Conservation (phyloP, 1,140 invertebrate genomes). For the Mamestra configurata region DNA sequence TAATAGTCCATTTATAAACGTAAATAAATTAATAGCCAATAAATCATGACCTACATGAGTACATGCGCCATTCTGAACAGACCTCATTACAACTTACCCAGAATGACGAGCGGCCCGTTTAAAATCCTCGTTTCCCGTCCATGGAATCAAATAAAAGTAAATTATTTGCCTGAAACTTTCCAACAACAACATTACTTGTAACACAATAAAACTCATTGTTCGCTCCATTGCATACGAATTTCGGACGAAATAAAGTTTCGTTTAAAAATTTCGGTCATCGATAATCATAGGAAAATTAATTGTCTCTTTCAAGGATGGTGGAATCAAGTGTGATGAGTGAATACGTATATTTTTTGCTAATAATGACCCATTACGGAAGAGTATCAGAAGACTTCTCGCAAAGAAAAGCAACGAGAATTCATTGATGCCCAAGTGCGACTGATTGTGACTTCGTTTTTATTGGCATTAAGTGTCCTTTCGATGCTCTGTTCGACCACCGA, state of each 20-base stretch:
- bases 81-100: slow-evolving; percentile 11
- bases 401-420: not conserved
- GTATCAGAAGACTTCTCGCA: not conserved
- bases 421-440: too few species aligned
- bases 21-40: slow-evolving; percentile 19
- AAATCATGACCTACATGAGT: slow-evolving; percentile 6
- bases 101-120: slow-evolving; percentile 2
- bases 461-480: too few species aligned
- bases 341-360: too few species aligned
- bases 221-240: slow-evolving; percentile 35
- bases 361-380: too few species aligned
- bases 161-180: slow-evolving; percentile 22
- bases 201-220: slow-evolving; percentile 42
- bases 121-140: slow-evolving; percentile 11
- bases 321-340: not conserved
- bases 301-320: slow-evolving; percentile 10
- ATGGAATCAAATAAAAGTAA: slow-evolving; percentile 11
- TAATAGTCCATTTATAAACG: slow-evolving; percentile 6
- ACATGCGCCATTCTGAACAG: not conserved
- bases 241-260: slow-evolving; percentile 41
- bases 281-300: slow-evolving; percentile 54
- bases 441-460: too few species aligned
- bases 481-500: too few species aligned
- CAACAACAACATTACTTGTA: slow-evolving; percentile 24
- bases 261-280: slow-evolving; percentile 44